These are phyloP conservation scores for Cremastinae sp. DNA, from an alignment of 2,888 invertebrate genomes.

Conservation along the genomic window DNA sequence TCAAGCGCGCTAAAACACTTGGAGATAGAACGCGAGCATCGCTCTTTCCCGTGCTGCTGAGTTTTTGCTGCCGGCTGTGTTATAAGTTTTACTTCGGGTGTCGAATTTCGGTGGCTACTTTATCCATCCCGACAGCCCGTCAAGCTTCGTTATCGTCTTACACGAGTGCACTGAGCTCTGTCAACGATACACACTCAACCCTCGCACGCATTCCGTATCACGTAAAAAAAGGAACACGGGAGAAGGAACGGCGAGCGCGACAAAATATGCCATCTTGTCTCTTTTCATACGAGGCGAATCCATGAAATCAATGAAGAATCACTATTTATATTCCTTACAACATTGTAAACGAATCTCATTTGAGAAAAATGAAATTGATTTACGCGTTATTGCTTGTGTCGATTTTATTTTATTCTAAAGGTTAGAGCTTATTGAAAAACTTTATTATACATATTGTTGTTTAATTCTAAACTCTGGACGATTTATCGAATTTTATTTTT, in stretches of 20 bases:
- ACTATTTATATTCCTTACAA: too few species aligned
- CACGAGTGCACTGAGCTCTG: slow-evolving; percentile 69
- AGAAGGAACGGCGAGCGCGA: slow-evolving; percentile 19
- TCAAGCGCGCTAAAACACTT: slow-evolving; percentile 31
- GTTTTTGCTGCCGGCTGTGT: slow-evolving; percentile 58
- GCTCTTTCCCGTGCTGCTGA: slow-evolving; percentile 48
- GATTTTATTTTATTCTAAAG: too few species aligned
- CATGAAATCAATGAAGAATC: slow-evolving; percentile 40
- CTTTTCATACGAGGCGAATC: slow-evolving; percentile 37
- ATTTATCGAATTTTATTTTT: too few species aligned
- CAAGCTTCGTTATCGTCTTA: slow-evolving; percentile 79
- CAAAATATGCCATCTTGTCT: slow-evolving; percentile 40
- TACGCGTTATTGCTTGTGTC: too few species aligned
- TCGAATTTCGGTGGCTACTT: slow-evolving; percentile 77
- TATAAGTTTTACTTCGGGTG: slow-evolving; percentile 66
- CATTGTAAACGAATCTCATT: not conserved
- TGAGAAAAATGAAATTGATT: not conserved
- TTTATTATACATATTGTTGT: too few species aligned
- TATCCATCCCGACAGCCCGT: slow-evolving; percentile 78
- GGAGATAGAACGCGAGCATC: slow-evolving; percentile 39
- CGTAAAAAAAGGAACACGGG: slow-evolving; percentile 13
- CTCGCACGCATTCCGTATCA: slow-evolving; percentile 55
- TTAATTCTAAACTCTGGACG: too few species aligned
- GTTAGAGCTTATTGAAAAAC: too few species aligned
- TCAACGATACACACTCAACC: slow-evolving; percentile 59